Evolutionary conservation across 2,113 vertebrate genomes (phyloP).

Genomic region (Falco punctatus): DNA sequence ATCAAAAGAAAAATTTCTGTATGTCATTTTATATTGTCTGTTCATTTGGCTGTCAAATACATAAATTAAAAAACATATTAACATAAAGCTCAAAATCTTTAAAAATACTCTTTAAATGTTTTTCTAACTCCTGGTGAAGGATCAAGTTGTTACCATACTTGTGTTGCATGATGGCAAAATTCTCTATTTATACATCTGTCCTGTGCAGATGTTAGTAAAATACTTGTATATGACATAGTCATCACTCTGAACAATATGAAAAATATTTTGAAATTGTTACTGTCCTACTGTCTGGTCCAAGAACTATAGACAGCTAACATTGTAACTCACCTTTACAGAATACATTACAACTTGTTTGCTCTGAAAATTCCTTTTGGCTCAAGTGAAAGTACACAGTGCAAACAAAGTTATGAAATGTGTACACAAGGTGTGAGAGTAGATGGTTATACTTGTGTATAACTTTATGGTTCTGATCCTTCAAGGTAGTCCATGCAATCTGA

Average conservation of each 20-base stretch:
- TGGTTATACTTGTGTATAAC: neutral
- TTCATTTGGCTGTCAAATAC: neutral
- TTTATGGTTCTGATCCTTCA: neutral
- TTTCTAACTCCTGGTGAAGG: neutral
- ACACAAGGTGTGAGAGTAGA: conserved; percentile 25
- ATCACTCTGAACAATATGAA: neutral
- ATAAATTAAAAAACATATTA: neutral
- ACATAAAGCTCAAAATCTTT: neutral
- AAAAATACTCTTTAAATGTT: neutral
- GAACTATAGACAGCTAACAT: neutral
- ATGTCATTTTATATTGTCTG: neutral
- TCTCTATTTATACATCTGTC: neutral
- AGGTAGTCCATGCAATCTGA: neutral
- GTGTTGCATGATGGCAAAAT: neutral
- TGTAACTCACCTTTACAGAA: neutral
- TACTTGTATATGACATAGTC: neutral
- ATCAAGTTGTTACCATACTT: neutral
- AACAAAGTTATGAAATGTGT: conserved; percentile 32
- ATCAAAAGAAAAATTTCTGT: neutral
- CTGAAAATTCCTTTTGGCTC: conserved; percentile 44
- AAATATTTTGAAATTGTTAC: neutral
- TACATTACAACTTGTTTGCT: conserved; percentile 18
- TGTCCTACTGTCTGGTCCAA: neutral
- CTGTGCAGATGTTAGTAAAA: neutral
- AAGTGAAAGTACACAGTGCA: conserved; percentile 37